Evolutionary conservation across 1,140 invertebrate species (phyloP).

Genomic region (Pachypsylla venusta): DNA sequence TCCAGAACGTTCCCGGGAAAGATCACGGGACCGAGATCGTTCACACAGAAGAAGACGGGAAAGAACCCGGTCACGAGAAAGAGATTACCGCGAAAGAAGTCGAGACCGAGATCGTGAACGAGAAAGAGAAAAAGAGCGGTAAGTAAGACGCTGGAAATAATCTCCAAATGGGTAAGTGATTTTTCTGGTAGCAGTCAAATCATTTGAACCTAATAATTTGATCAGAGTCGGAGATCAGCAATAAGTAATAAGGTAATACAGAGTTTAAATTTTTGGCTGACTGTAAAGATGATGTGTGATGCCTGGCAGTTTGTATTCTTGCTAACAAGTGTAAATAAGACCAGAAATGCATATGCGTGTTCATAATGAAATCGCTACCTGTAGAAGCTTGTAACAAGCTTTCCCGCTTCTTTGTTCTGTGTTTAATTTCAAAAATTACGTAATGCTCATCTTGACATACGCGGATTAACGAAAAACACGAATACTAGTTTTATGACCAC

Average conservation of each 20-base stretch:
- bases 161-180: too few species aligned
- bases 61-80: slow-evolving; percentile 61
- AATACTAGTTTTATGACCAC: too few species aligned
- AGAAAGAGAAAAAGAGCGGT: slow-evolving; percentile 24
- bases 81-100: slow-evolving; percentile 54
- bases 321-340: too few species aligned
- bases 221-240: background rate
- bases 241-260: background rate
- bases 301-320: background rate
- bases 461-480: too few species aligned
- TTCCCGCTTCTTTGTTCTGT: too few species aligned
- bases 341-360: too few species aligned
- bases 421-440: too few species aligned
- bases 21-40: slow-evolving; percentile 22
- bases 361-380: too few species aligned
- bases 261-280: background rate
- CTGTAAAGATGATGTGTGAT: background rate
- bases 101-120: slow-evolving; percentile 38
- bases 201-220: background rate
- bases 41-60: slow-evolving; percentile 40
- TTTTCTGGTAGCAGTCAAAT: background rate
- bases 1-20: slow-evolving; percentile 50
- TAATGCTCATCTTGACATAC: too few species aligned
- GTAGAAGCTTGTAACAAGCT: too few species aligned
- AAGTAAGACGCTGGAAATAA: too few species aligned